phyloP scores from a whole-genome alignment of 2,888 invertebrate species.

The Serrognathus titanus region DNA sequence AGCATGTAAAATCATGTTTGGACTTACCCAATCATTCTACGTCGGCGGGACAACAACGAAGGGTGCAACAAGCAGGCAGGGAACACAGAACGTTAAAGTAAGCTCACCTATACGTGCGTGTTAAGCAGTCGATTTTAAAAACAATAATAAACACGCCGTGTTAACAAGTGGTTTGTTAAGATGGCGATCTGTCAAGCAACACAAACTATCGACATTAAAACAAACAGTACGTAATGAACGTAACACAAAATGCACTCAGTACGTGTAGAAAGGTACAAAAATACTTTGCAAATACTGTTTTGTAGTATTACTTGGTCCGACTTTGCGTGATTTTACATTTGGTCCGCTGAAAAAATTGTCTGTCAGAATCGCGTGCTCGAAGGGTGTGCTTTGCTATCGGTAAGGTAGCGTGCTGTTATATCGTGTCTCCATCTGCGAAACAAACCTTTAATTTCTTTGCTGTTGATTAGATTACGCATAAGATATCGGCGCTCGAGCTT shows the following conservation, averaged over 20 bases:
- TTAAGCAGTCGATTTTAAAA: conserved; percentile 25
- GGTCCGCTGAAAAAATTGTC: conserved; percentile 49
- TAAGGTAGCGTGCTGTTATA: conserved; percentile 36
- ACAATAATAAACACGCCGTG: conserved; percentile 41
- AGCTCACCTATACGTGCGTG: conserved; percentile 21
- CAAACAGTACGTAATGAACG: conserved; percentile 36
- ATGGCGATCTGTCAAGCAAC: conserved; percentile 41
- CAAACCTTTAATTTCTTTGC: conserved; percentile 58
- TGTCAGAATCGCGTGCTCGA: conserved; percentile 44
- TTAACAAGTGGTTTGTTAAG: conserved; percentile 51
- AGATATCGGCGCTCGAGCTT: too few relatives aligned
- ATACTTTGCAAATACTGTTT: conserved; percentile 45
- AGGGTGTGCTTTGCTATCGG: conserved; percentile 43
- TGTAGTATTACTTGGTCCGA: conserved; percentile 44
- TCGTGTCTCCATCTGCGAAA: conserved; percentile 59
- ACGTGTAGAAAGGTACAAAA: conserved; percentile 43
- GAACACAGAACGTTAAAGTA: conserved; percentile 14
- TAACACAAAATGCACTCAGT: conserved; percentile 38
- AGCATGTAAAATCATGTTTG: not conserved
- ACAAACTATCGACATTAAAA: conserved; percentile 35
- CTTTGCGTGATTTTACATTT: conserved; percentile 42
- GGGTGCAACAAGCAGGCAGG: conserved; percentile 2
- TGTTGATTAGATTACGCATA: too few relatives aligned
- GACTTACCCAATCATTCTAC: conserved; percentile 31
- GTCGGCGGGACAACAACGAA: conserved; percentile 15